These are phyloP conservation scores for Columba guinea DNA, from an alignment of 2,797 vertebrate genomes.

Conservation along the genomic window DNA sequence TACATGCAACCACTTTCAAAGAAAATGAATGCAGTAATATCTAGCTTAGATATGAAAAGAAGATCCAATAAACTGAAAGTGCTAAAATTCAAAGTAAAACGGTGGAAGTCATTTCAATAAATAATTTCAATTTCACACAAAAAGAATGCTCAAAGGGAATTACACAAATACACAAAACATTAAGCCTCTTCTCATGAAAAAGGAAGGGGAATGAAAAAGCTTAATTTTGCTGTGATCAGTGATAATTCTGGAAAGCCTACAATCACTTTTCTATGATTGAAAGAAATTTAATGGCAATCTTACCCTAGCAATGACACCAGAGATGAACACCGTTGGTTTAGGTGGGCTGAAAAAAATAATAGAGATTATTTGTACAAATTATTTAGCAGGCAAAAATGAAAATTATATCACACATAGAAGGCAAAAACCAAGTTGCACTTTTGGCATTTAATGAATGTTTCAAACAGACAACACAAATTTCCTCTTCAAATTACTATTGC, in stretches of 20 bases:
- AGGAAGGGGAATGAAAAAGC: neutral
- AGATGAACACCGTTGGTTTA: conserved; percentile 87
- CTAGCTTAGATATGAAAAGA: conserved; percentile 5
- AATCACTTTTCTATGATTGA: neutral
- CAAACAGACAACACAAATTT: neutral
- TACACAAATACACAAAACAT: neutral
- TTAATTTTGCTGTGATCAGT: neutral
- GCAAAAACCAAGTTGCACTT: neutral
- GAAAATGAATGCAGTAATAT: conserved; percentile 5
- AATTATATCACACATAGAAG: neutral
- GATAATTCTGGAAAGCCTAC: neutral
- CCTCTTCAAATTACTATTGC: neutral
- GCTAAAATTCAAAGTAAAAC: conserved; percentile 1
- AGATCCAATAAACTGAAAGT: conserved; percentile 18
- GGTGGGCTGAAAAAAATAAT: conserved; percentile 80
- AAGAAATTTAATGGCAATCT: neutral
- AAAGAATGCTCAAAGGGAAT: conserved; percentile 15
- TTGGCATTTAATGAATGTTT: neutral
- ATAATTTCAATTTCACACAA: conserved; percentile 27
- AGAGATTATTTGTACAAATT: neutral
- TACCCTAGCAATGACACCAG: conserved; percentile 91
- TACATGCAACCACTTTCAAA: neutral
- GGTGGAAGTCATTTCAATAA: neutral
- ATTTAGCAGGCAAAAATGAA: neutral
- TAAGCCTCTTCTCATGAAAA: neutral